Evolutionary conservation across 2,113 vertebrate species (phyloP).

Genomic region (Octodon degus): DNA sequence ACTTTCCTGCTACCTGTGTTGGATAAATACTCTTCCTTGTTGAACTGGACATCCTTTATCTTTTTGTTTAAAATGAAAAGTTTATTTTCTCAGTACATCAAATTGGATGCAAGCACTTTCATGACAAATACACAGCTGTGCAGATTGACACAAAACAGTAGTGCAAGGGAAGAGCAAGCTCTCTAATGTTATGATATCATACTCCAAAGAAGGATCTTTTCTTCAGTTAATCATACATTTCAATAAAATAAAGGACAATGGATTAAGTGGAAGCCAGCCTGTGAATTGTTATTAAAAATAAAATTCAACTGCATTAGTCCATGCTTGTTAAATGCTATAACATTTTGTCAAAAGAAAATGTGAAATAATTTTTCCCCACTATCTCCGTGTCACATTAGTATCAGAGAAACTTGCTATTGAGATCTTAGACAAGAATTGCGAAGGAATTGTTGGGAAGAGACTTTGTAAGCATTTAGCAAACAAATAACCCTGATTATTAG

Average conservation of each 20-base stretch:
- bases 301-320: constrained; percentile 86
- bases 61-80: constrained; percentile 87
- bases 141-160: constrained; percentile 85
- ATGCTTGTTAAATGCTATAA: constrained; percentile 91
- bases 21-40: not conserved
- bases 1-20: not conserved
- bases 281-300: constrained; percentile 87
- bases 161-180: constrained; percentile 81
- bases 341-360: not conserved
- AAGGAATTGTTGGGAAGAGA: not conserved
- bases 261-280: constrained; percentile 85
- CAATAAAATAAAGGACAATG: constrained; percentile 86
- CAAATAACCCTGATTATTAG: not conserved
- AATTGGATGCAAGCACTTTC: constrained; percentile 90
- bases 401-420: not conserved
- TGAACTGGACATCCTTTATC: constrained; percentile 32
- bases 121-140: constrained; percentile 90
- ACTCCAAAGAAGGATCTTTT: constrained; percentile 87
- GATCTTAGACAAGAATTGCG: not conserved
- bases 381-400: not conserved
- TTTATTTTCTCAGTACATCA: constrained; percentile 93
- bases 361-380: not conserved
- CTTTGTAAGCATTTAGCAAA: constrained; percentile 30
- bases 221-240: constrained; percentile 86
- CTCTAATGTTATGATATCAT: constrained; percentile 88